Evolutionary conservation across 2,113 vertebrate species (phyloP).

Genomic region (Rattus rattus): DNA sequence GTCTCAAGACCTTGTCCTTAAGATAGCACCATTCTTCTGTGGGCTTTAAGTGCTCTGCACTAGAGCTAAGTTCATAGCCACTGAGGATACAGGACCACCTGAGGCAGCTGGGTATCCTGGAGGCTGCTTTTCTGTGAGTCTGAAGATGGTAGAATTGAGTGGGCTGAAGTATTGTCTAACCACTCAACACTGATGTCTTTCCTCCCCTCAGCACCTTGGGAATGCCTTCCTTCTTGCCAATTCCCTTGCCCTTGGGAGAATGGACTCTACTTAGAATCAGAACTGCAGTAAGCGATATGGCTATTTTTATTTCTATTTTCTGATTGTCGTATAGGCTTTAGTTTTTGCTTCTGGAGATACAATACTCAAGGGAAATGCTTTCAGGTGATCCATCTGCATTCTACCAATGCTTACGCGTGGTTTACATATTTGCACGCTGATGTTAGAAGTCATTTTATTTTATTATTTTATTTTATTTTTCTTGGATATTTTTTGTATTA

Average conservation of each 20-base stretch:
- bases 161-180: not conserved
- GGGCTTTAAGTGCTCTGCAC: conserved; percentile 20
- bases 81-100: not conserved
- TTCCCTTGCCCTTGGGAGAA: conserved; percentile 20
- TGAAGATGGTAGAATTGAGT: not conserved
- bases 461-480: not conserved
- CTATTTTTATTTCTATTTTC: conserved; percentile 19
- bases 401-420: conserved; percentile 9
- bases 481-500: too few relatives aligned
- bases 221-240: conserved; percentile 39
- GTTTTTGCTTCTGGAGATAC: conserved; percentile 40
- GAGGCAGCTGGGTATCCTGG: not conserved
- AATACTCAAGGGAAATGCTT: not conserved
- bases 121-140: not conserved
- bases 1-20: conserved; percentile 22
- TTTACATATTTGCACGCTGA: not conserved
- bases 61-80: conserved; percentile 32
- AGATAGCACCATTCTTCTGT: conserved; percentile 39
- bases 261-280: conserved; percentile 19
- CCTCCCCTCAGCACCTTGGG: not conserved
- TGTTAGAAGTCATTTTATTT: not conserved
- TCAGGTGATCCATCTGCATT: not conserved
- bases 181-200: not conserved
- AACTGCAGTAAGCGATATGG: not conserved
- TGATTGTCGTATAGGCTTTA: conserved; percentile 26